These are phyloP conservation scores for Rhinoptilus africanus DNA, from an alignment of 2,113 vertebrate genomes.

Conservation along the genomic window DNA sequence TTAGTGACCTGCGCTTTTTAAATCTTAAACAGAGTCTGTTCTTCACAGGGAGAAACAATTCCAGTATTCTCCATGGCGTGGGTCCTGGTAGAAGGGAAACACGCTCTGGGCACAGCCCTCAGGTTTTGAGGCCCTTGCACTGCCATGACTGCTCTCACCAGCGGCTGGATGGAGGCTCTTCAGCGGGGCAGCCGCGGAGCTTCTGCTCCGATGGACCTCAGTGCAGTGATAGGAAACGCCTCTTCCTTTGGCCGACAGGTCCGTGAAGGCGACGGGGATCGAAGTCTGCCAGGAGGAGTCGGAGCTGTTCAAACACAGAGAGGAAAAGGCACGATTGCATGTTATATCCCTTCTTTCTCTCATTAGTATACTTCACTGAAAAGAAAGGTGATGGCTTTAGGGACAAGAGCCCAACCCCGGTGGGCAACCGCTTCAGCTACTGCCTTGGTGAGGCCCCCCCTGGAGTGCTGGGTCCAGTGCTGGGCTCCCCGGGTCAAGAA, in stretches of 20 bases:
- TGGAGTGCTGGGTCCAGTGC: too few relatives aligned
- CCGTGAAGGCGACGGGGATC: not conserved
- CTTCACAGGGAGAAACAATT: not conserved
- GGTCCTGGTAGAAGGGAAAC: not conserved
- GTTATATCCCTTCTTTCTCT: not conserved
- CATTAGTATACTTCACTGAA: not conserved
- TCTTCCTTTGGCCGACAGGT: not conserved
- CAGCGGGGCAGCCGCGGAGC: not conserved
- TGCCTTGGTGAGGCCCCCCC: too few relatives aligned
- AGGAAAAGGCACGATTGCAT: not conserved
- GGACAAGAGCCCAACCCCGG: not conserved
- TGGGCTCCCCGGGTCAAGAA: too few relatives aligned
- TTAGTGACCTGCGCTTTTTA: not conserved
- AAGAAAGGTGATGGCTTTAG: rapidly evolving
- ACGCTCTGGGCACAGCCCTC: not conserved
- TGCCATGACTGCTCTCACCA: not conserved
- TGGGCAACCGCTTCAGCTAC: not conserved
- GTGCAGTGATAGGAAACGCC: not conserved
- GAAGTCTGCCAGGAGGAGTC: not conserved
- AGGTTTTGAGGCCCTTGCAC: not conserved
- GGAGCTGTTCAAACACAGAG: not conserved
- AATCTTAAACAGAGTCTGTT: rapidly evolving
- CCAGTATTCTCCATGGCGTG: not conserved
- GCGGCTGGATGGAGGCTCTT: not conserved
- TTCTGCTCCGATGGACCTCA: not conserved